phyloP scores from a whole-genome alignment of 1,140 invertebrate genomes.

The Saccostrea glomerata region DNA sequence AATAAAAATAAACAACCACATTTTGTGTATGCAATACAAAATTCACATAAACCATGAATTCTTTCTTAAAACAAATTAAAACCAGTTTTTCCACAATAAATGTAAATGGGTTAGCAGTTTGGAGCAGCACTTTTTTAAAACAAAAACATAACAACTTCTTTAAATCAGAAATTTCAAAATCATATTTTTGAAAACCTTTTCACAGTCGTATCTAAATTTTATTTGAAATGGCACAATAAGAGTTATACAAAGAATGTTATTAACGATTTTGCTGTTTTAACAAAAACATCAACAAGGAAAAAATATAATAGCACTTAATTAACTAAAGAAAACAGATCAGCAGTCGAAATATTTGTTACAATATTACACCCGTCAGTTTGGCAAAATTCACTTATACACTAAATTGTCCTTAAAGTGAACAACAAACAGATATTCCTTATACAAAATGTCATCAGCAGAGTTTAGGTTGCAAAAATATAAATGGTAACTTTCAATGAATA shows the following conservation, averaged over 20 bases:
- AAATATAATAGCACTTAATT: slow-evolving; percentile 7
- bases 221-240: neutral
- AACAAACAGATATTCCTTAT: neutral
- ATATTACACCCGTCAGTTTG: neutral
- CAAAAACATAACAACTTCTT: neutral
- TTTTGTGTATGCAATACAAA: neutral
- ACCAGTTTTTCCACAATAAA: neutral
- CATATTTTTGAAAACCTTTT: neutral
- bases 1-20: neutral
- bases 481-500: neutral
- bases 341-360: neutral
- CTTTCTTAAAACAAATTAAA: neutral
- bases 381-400: slow-evolving; percentile 4
- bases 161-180: neutral
- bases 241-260: neutral
- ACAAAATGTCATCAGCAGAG: neutral
- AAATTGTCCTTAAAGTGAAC: neutral
- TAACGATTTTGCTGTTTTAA: neutral
- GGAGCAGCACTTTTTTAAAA: slow-evolving; percentile 12
- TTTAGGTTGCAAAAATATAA: neutral
- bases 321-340: neutral
- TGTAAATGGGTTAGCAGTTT: neutral
- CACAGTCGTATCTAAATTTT: neutral
- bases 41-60: no score
- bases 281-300: slow-evolving; percentile 15